Percentiles rank a stretch among this genome's conserved stretches.
These are phyloP conservation scores for Tribolium castaneum DNA, from an alignment of 1,140 invertebrate species.

Conservation along the genomic window DNA sequence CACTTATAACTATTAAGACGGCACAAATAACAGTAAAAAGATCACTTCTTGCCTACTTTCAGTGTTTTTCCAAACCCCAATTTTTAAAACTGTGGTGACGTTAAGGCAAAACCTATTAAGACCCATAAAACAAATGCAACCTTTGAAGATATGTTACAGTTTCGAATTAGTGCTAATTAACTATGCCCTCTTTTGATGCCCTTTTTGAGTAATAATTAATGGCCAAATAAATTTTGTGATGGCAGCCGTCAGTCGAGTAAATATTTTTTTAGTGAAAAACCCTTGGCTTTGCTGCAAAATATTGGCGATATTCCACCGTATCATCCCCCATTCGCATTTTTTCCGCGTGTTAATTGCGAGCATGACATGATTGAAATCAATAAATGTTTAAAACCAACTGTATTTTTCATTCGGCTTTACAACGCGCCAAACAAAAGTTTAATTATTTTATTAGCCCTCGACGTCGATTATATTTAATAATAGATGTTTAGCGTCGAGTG, in stretches of 20 bases:
- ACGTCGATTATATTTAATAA: slow-evolving; percentile 4
- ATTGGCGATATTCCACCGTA: not conserved
- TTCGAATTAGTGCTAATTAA: not conserved
- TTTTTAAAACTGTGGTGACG: too few relatives aligned
- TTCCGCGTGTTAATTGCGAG: not conserved
- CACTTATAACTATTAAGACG: too few relatives aligned
- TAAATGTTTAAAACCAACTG: not conserved
- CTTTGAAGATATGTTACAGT: too few relatives aligned
- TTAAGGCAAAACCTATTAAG: too few relatives aligned
- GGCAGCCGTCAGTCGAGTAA: not conserved
- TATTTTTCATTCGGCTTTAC: not conserved
- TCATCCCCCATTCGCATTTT: not conserved
- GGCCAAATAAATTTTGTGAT: not conserved
- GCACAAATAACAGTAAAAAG: too few relatives aligned
- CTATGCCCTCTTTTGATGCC: not conserved
- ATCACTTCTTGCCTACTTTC: too few relatives aligned
- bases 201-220: not conserved
- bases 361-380: not conserved
- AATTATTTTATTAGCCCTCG: not conserved
- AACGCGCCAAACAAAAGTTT: not conserved
- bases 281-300: not conserved
- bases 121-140: too few relatives aligned
- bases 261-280: not conserved
- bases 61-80: too few relatives aligned
- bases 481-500: not conserved